Evolutionary conservation across 92 coral and sea anemone species (phyloP).

Genomic region (Parazoanthus atlanticus): DNA sequence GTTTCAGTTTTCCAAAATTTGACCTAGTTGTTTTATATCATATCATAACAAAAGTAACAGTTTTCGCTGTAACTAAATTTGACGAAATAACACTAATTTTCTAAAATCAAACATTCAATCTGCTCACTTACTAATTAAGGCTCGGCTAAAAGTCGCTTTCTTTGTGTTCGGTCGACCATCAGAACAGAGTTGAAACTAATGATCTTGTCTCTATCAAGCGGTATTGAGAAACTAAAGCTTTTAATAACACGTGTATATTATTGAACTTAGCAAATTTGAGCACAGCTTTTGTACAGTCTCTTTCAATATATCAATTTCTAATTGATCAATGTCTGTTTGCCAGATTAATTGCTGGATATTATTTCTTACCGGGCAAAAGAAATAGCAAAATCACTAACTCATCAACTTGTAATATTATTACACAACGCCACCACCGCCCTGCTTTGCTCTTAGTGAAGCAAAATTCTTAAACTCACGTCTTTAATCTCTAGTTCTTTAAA

Average conservation of each 20-base stretch:
- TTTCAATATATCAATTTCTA: slow-evolving; percentile 1
- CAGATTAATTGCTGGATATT: background rate
- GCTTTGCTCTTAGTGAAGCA: background rate
- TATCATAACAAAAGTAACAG: background rate
- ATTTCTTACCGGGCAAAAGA: background rate
- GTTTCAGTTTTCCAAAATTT: background rate
- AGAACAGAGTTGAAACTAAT: background rate
- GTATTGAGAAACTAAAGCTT: slow-evolving; percentile 8
- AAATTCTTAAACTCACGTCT: background rate
- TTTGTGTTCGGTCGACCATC: background rate
- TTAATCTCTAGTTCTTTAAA: background rate
- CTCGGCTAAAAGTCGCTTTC: background rate
- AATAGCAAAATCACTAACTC: background rate
- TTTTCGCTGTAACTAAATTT: background rate
- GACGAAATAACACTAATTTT: slow-evolving; percentile 6
- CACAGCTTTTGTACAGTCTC: background rate
- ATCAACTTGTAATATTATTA: background rate
- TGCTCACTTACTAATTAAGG: background rate
- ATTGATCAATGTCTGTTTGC: slow-evolving; percentile 27
- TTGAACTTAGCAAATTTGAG: background rate
- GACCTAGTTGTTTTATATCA: background rate
- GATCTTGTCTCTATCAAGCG: slow-evolving; percentile 18
- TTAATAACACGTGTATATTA: background rate
- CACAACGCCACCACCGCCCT: background rate
- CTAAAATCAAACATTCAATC: background rate